These are phyloP conservation scores for Bursaphelenchus mucronatus DNA, from an alignment of 1,140 invertebrate species.

Conservation along the genomic window DNA sequence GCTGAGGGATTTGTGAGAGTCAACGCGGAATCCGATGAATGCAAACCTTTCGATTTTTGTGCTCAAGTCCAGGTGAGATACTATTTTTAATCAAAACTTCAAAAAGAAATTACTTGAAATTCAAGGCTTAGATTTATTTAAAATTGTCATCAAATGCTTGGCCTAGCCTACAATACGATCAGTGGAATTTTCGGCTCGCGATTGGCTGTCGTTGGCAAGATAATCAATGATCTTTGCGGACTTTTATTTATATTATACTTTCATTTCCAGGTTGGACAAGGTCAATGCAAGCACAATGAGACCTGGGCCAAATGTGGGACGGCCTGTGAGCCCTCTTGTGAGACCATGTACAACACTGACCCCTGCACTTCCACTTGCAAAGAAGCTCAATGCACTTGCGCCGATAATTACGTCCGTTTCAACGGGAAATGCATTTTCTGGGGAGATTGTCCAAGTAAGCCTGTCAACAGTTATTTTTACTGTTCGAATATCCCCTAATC, in stretches of 20 bases:
- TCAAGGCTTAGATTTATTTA: too few relatives aligned
- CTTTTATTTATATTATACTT: too few relatives aligned
- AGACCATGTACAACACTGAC: conserved; percentile 58
- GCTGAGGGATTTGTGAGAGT: conserved; percentile 51
- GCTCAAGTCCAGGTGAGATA: conserved; percentile 19
- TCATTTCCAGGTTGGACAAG: neutral
- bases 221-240: too few relatives aligned
- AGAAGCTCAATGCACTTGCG: conserved; percentile 55
- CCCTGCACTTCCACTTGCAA: conserved; percentile 51
- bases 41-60: conserved; percentile 52
- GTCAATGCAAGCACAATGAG: conserved; percentile 42
- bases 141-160: too few relatives aligned
- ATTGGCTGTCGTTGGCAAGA: too few relatives aligned
- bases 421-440: conserved; percentile 55
- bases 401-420: conserved; percentile 55
- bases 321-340: conserved; percentile 54
- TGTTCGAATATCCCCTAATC: conserved; percentile 38
- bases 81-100: conserved; percentile 7
- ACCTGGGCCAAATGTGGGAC: conserved; percentile 60
- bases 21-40: conserved; percentile 43
- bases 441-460: conserved; percentile 52
- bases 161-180: too few relatives aligned
- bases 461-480: conserved; percentile 23
- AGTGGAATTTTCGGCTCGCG: too few relatives aligned
- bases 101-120: conserved; percentile 8